Conservation (phyloP, 2,888 invertebrate genomes). For the Strigamia transsilvanica region DNA sequence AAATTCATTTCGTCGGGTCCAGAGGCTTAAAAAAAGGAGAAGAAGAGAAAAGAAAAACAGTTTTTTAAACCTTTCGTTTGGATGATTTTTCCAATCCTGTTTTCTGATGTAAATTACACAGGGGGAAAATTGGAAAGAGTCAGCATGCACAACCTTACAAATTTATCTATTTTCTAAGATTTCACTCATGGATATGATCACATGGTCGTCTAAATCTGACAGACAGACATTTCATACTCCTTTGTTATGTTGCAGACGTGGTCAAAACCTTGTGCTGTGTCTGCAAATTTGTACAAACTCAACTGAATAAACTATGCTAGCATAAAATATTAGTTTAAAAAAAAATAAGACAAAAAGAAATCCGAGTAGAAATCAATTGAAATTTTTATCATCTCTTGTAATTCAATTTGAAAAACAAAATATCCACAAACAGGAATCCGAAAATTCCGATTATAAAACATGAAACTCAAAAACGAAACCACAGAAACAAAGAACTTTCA, state of each 20-base stretch:
- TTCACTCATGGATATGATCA: not conserved
- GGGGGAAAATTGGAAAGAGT: not conserved
- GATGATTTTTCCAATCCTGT: not conserved
- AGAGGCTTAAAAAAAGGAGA: not conserved
- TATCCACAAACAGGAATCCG: no score
- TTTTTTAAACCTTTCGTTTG: not conserved
- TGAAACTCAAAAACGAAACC: no score
- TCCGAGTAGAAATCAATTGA: not conserved
- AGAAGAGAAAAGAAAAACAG: no score
- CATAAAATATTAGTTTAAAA: slow-evolving; percentile 24
- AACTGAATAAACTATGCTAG: not conserved
- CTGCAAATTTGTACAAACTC: slow-evolving; percentile 11
- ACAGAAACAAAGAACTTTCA: not conserved
- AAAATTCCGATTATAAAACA: no score
- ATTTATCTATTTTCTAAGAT: not conserved
- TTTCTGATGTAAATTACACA: not conserved
- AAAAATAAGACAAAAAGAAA: not conserved
- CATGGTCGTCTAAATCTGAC: not conserved
- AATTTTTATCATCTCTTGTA: not conserved
- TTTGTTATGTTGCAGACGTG: slow-evolving; percentile 21
- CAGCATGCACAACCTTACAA: not conserved
- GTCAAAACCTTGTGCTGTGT: slow-evolving; percentile 7
- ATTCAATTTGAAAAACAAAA: not conserved
- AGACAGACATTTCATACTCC: slow-evolving; percentile 6
- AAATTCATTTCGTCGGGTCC: not conserved